Percentiles rank a stretch among this genome's conserved stretches.
Evolutionary conservation across 2,113 vertebrate species (phyloP).

Genomic region (Potamarius usumacintae): DNA sequence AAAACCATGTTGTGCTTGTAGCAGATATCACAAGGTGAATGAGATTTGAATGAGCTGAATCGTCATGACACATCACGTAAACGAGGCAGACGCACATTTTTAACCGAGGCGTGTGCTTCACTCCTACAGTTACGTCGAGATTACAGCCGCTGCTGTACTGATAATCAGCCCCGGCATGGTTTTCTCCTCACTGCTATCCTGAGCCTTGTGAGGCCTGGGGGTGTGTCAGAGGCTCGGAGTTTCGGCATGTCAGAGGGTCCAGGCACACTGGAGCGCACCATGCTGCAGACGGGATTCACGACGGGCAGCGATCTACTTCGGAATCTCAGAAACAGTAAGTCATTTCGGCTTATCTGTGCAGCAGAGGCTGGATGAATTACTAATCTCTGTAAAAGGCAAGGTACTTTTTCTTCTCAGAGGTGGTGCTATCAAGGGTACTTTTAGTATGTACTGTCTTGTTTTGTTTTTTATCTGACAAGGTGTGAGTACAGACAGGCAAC

Average conservation of each 20-base stretch:
- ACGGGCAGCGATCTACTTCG: conserved; percentile 66
- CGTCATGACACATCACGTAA: not conserved
- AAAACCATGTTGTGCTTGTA: not conserved
- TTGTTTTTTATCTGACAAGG: not conserved
- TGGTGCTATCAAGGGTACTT: not conserved
- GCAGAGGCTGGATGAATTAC: not conserved
- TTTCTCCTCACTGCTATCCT: conserved; percentile 38
- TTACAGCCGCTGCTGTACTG: not conserved
- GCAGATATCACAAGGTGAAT: not conserved
- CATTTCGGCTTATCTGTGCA: conserved; percentile 34
- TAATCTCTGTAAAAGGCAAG: not conserved
- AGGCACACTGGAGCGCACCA: conserved; percentile 55
- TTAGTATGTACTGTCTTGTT: not conserved
- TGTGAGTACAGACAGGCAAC: no score
- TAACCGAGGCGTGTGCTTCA: conserved; percentile 26
- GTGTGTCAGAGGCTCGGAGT: conserved; percentile 44
- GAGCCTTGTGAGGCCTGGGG: conserved; percentile 46
- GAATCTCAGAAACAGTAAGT: conserved; percentile 71
- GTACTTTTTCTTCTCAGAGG: not conserved
- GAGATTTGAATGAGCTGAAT: not conserved
- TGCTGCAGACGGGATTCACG: conserved; percentile 56
- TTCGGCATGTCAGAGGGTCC: conserved; percentile 51
- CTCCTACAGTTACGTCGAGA: conserved; percentile 11
- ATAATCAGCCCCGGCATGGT: conserved; percentile 59
- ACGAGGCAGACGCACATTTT: not conserved